Evolutionary conservation across 2,888 invertebrate genomes (phyloP), one percentile per base, ranked within the genome.

Genomic region (Agonopterix arenella): DNA sequence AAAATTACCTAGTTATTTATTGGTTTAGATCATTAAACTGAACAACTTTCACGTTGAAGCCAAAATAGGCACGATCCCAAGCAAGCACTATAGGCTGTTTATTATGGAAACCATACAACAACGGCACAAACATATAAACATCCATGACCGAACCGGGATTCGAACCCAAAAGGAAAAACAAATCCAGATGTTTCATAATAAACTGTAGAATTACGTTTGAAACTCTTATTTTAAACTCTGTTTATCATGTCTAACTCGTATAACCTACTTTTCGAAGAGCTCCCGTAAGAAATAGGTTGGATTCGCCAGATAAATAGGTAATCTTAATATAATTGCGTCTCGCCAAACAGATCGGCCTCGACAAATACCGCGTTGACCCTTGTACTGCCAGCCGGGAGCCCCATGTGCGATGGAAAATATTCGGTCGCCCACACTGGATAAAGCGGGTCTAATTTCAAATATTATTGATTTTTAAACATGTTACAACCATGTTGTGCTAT

Each of bases 271-370:
- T 48, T 46, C 28, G 52, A 38, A 11, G 52, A 43, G 43, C 43
- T 11, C 43, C 43, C 73, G 79, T 76, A 78, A 81, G 81, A 76
- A 83, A 80, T 76, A 71, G 75, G 71, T 76, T 72, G 72, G 71
- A 74, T 75, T 77, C 71, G 68, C 70, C 79, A 83, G 84, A 86
- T 84, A 85, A 84, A 86, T 84, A 84, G 80, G 81, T 86, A 85
- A 86, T 86, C 84, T 86, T 84, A 80, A 82, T 77, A 83, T 84
- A 85, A 86, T 85, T 84, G 85, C 73, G 68, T 56, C 62, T 64
- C 47, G 40, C 59, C 67, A 66, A 59, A 66, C 49, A 53, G 48
- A 48, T 45, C 53, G 57, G 50, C 43, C 28, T 46, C 42, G 58
- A 61, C 62, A 54, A 61, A 60, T 61, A 58, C 60, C 60, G 36